phyloP scores from a whole-genome alignment of 1,140 invertebrate species.

The Drosophila albomicans region DNA sequence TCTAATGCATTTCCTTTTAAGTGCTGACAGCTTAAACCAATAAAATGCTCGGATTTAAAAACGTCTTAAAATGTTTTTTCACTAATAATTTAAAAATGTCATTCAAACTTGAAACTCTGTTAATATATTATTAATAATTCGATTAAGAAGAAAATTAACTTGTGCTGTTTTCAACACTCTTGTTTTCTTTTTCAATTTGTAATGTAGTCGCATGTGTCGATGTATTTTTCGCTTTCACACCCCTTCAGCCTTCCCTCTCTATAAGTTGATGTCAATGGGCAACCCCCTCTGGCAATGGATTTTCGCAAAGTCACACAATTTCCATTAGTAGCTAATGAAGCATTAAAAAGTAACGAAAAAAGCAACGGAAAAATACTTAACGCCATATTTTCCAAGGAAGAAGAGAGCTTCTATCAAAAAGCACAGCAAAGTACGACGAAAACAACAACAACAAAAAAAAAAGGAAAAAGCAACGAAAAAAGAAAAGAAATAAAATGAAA shows the following conservation, averaged over 20 bases:
- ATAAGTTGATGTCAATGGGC: not conserved
- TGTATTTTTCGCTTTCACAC: constrained; percentile 13
- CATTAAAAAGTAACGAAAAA: constrained; percentile 77
- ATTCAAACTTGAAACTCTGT: no score
- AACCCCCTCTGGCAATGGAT: constrained; percentile 12
- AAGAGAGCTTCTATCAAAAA: constrained; percentile 64
- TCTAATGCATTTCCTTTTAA: no score
- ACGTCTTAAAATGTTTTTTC: no score
- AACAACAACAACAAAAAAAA: not conserved
- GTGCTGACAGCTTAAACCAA: no score
- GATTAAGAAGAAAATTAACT: no score
- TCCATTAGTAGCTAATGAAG: constrained; percentile 81
- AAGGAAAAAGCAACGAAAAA: constrained; percentile 27
- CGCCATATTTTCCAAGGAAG: constrained; percentile 73
- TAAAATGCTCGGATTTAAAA: no score
- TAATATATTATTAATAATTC: no score
- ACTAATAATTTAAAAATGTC: no score
- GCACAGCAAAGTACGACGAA: constrained; percentile 35
- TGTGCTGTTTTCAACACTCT: not conserved
- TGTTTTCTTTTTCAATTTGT: not conserved
- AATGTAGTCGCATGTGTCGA: constrained; percentile 4
- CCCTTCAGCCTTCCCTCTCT: not conserved
- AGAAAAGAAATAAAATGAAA: constrained; percentile 39
- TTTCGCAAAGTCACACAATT: constrained; percentile 62
- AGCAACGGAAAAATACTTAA: constrained; percentile 59